These are phyloP conservation scores for Dasyprocta punctata DNA, from an alignment of 2,113 vertebrate species.

Conservation along the genomic window DNA sequence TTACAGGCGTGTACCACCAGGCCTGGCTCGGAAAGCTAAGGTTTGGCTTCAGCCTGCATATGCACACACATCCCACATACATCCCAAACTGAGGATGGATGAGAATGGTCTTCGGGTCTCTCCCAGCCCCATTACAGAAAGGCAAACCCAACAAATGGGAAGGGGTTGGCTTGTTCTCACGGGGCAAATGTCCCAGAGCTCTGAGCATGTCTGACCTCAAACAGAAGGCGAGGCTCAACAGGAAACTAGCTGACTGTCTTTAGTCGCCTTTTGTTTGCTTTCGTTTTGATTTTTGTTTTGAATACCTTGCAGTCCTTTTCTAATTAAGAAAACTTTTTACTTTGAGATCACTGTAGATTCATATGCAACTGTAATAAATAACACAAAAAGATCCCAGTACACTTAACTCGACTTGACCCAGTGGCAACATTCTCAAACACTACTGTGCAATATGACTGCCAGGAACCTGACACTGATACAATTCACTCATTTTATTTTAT, in stretches of 20 bases:
- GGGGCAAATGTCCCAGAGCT: background rate
- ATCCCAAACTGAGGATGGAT: background rate
- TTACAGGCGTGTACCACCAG: no score
- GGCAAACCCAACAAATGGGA: background rate
- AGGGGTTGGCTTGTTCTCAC: background rate
- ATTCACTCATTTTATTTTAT: background rate
- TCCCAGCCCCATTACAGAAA: background rate
- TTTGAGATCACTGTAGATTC: background rate
- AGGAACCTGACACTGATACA: background rate
- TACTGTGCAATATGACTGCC: background rate
- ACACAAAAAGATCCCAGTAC: background rate
- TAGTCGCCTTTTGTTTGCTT: background rate
- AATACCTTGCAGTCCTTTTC: background rate
- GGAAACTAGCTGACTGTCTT: background rate
- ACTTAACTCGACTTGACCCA: background rate
- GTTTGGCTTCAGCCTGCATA: background rate
- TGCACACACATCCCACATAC: background rate
- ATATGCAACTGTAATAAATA: background rate
- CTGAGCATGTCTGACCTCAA: background rate
- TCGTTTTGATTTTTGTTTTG: background rate
- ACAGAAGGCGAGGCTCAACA: background rate
- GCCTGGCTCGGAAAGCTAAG: background rate
- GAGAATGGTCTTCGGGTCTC: background rate
- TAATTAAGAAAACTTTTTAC: background rate
- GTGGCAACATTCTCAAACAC: background rate